Percentiles rank a stretch among this genome's conserved stretches.
Conservation (phyloP, 1,140 invertebrate species). For the Teleopsis dalmanni region DNA sequence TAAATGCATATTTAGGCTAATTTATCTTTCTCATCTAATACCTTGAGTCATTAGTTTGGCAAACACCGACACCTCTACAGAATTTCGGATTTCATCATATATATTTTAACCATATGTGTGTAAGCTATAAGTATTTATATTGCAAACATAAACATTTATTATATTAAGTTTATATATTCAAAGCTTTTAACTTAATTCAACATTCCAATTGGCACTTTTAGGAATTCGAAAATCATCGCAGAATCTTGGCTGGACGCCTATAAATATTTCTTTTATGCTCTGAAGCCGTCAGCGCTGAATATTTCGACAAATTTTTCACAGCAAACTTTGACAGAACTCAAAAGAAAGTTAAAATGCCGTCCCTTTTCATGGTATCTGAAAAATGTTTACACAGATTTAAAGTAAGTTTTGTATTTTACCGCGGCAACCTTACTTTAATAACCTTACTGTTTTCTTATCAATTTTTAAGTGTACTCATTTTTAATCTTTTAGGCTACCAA, state of each 20-base stretch:
- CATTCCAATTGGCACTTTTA: slow-evolving; percentile 51
- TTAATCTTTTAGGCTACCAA: slow-evolving; percentile 16
- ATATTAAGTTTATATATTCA: too few species aligned
- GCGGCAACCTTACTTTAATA: too few species aligned
- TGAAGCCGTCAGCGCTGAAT: slow-evolving; percentile 24
- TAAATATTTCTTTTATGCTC: slow-evolving; percentile 62
- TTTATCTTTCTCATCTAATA: too few species aligned
- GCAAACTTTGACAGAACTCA: slow-evolving; percentile 45
- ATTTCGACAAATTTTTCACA: slow-evolving; percentile 19
- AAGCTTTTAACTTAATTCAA: too few species aligned
- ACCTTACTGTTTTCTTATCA: neutral
- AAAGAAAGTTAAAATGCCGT: slow-evolving; percentile 71
- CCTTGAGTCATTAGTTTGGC: too few species aligned
- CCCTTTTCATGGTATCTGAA: slow-evolving; percentile 91
- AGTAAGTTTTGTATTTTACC: too few species aligned
- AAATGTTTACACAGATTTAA: slow-evolving; percentile 57
- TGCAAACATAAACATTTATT: too few species aligned
- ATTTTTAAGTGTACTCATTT: slow-evolving; percentile 4
- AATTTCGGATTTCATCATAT: too few species aligned
- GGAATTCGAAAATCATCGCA: slow-evolving; percentile 69
- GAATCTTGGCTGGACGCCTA: slow-evolving; percentile 86
- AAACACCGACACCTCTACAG: too few species aligned
- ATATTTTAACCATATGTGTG: too few species aligned
- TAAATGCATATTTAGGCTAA: too few species aligned
- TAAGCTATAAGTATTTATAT: too few species aligned